Percentiles rank a stretch among this genome's conserved stretches.
phyloP scores from a whole-genome alignment of 2,797 vertebrate species.

The Coranthus polyacanthus region DNA sequence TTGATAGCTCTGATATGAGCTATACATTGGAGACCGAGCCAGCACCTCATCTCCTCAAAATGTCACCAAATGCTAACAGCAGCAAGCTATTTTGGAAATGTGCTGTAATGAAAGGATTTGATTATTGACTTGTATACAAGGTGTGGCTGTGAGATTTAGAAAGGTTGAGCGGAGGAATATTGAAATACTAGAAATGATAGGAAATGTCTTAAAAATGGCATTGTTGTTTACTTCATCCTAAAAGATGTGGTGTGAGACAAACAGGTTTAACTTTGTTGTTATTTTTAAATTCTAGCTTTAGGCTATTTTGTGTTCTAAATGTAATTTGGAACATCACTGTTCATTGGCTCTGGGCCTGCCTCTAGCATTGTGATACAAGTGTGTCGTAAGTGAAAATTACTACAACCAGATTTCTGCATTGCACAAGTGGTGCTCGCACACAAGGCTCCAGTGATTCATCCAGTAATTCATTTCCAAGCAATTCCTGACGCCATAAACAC shows the following conservation, averaged over 20 bases:
- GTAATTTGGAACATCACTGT: constrained; percentile 62
- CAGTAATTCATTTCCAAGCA: constrained; percentile 89
- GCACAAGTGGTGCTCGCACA: constrained; percentile 77
- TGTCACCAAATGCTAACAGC: constrained; percentile 79
- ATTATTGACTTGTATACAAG: constrained; percentile 57
- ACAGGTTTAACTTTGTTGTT: constrained; percentile 58
- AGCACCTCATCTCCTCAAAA: constrained; percentile 74
- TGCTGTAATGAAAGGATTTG: constrained; percentile 68
- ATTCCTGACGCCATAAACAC: constrained; percentile 87
- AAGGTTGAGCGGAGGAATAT: constrained; percentile 64
- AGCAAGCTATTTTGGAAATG: constrained; percentile 62
- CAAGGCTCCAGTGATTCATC: constrained; percentile 79
- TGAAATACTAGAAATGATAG: constrained; percentile 28
- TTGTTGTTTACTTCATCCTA: constrained; percentile 34
- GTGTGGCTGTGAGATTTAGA: constrained; percentile 59
- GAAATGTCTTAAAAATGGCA: constrained; percentile 26
- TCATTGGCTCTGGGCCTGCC: constrained; percentile 73
- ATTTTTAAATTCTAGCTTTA: constrained; percentile 56
- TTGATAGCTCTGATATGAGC: constrained; percentile 79
- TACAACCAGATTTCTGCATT: constrained; percentile 82
- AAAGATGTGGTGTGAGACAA: constrained; percentile 34
- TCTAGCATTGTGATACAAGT: constrained; percentile 76
- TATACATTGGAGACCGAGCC: constrained; percentile 49
- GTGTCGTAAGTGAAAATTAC: constrained; percentile 86
- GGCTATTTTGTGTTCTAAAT: constrained; percentile 67